Evolutionary conservation across 23 tunicate genomes (phyloP), one percentile per base, ranked within the genome.

Genomic region (Corella eumyota): DNA sequence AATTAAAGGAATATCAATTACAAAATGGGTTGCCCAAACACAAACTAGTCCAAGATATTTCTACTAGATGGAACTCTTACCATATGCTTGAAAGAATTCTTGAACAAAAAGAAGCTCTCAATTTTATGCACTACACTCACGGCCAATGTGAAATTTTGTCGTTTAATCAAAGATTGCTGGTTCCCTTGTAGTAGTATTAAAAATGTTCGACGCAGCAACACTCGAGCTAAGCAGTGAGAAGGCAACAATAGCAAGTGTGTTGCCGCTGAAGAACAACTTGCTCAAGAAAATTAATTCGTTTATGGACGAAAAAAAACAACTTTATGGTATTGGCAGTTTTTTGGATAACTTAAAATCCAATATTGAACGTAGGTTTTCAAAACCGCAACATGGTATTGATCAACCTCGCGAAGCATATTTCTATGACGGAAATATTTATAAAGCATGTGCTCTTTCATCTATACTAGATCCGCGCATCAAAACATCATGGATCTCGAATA

Each of bases 1-100:
- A 50, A 26, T 31, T 58, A 11, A 40, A 38, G 25, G 83, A 60
- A 48, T 23, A 60, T n/a, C 76, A 69, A 34, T 11, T 11, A 0
- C 68, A 68, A 26, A 55, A 36, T 17, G 36, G 34, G 11, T 5
- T 68, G 6, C 62, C 67, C 0, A 22, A 59, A 20, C 76, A 68
- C 24, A 33, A 30, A 35, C 51, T 59, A 1, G 34, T 69, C 1
- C 76, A 68, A 49, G 85, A 77, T 61, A 56, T 69, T 1, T 17
- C 57, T n/a, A 77, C 85, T 15, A 61, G 85, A 49, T 77, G 85
- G 75, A 77, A 77, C 56, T 67, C 75, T 2, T 77, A 35, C 51
- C 69, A 55, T 33, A 77, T 77, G 76, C 64, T 77, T 17, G 28
- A 60, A 6, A 31, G 75, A 38, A 1, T 54, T 3, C 1, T 54